Evolutionary conservation across 2,888 invertebrate species (phyloP).

Genomic region (Blastobasis adustella): DNA sequence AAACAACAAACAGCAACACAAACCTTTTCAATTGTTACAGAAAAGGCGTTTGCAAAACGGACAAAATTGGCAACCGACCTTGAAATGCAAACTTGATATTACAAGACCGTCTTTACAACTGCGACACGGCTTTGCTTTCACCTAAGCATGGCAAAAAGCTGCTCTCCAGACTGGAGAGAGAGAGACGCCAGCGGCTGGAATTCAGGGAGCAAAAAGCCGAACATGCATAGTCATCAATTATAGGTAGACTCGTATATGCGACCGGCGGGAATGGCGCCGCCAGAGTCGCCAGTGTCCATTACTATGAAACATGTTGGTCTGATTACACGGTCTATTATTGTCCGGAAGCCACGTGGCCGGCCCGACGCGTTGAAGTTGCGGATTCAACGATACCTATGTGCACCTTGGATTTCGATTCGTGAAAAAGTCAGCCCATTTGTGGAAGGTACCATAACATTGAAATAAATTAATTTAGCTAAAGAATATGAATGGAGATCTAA

Average conservation of each 20-base stretch:
- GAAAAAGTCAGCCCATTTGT: no score
- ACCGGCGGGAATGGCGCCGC: constrained; percentile 11
- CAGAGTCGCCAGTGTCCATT: constrained; percentile 49
- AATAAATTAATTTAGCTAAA: no score
- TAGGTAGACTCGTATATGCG: constrained; percentile 9
- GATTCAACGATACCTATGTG: no score
- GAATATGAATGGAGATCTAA: no score
- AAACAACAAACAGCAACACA: no score
- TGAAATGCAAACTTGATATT: no score
- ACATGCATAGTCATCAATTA: constrained; percentile 35
- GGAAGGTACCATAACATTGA: no score
- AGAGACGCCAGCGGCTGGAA: constrained; percentile 13
- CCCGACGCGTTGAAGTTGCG: no score
- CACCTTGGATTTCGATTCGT: no score
- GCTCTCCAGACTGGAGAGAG: background rate
- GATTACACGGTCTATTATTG: constrained; percentile 62
- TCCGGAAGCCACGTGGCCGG: constrained; percentile 16
- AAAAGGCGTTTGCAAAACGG: no score
- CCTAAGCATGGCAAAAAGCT: constrained; percentile 13
- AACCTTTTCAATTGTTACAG: no score
- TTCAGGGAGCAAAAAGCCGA: constrained; percentile 34
- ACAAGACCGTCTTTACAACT: background rate
- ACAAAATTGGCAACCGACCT: no score
- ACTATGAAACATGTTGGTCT: constrained; percentile 61
- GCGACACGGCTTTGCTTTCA: constrained; percentile 8